Percentiles rank a stretch among this genome's conserved stretches.
phyloP scores from a whole-genome alignment of 2,113 vertebrate genomes.

The Anoura caudifer region DNA sequence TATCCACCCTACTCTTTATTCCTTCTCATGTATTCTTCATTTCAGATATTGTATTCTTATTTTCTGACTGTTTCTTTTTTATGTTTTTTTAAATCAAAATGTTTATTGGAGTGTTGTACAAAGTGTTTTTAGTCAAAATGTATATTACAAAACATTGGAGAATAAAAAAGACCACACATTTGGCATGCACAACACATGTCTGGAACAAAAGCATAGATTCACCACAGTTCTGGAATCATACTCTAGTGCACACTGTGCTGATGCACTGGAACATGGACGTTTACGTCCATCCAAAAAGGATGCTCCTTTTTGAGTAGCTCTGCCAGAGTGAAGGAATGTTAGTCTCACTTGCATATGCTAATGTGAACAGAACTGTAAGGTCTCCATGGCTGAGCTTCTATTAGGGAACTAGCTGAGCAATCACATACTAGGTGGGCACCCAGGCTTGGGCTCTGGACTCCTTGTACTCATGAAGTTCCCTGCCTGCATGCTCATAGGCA shows the following conservation, averaged over 20 bases:
- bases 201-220: neutral
- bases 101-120: neutral
- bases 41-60: neutral
- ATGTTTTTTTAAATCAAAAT: neutral
- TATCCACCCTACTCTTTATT: neutral
- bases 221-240: neutral
- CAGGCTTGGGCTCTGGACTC: too few species aligned
- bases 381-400: too few species aligned
- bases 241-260: neutral
- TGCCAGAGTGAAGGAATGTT: neutral
- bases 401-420: too few species aligned
- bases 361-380: neutral
- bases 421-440: too few species aligned
- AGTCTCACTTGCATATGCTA: neutral
- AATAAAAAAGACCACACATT: neutral
- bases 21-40: neutral
- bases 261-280: neutral
- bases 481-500: too few species aligned
- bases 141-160: neutral
- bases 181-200: neutral
- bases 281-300: too few species aligned
- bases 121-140: neutral
- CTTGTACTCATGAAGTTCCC: too few species aligned
- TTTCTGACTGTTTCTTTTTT: neutral
- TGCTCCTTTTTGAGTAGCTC: neutral